Evolutionary conservation across 2,888 invertebrate genomes (phyloP), one percentile per base, ranked within the genome.

Genomic region (Trichacis sp.): DNA sequence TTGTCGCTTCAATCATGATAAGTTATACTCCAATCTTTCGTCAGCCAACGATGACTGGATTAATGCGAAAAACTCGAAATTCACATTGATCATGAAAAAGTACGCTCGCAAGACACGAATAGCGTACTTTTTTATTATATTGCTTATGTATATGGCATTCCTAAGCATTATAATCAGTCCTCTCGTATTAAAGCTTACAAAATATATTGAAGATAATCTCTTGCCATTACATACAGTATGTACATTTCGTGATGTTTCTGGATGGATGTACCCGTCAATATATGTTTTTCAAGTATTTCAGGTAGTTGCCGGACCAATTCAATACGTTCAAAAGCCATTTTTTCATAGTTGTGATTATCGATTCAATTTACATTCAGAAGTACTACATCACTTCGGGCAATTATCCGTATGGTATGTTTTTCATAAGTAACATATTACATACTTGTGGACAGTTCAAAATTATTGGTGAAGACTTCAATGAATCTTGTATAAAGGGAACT

Each of bases 361-460:
- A n/a, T n/a, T n/a, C n/a, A n/a, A n/a, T n/a, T n/a, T n/a, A n/a
- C n/a, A n/a, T n/a, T n/a, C n/a, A 24, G 24, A 24, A 5, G 4
- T 24, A 24, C 15, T 5, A 53, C 0, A 17, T 38, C 0, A 29
- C 30, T 0, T 45, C 58, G 4, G 53, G 66, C 9, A 64, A 64
- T 17, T 20, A 66, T 4, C 75, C 77, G 12, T 72, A 70, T 24
- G 76, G 79, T 40, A 72, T 76, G 3, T 72, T 82, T 38, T 72
- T 82, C 45, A 78, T 80, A 36, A 69, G 72, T n/a, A 52, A 77
- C 2, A 59, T 74, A 1, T 77, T 80, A 73, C 79, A 82, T 19
- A 47, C 80, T 0, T 81, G 82, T 45, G 81, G 81, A 3, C 81
- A 81, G 24, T 73, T 82, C 19, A 78, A 81, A 46, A 42, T 80